Conservation (phyloP, 1,140 invertebrate species). For the Papilio glaucus region DNA sequence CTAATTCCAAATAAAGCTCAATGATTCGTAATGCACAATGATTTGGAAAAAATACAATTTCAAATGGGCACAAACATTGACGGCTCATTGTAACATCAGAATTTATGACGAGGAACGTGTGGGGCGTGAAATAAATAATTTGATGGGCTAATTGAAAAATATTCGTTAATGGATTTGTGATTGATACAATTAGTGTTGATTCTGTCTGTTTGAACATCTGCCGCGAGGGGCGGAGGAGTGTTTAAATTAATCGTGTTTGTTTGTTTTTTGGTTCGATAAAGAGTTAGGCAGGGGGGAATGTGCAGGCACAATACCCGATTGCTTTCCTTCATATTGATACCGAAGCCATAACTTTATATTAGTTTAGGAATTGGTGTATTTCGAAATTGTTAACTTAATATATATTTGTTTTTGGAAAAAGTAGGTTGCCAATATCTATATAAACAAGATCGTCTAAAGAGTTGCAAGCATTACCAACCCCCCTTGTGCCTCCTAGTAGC, state of each 20-base stretch:
- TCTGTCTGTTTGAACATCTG: slow-evolving; percentile 59
- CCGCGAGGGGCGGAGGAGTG: slow-evolving; percentile 18
- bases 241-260: slow-evolving; percentile 43
- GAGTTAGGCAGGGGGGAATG: slow-evolving; percentile 18
- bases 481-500: too few relatives aligned
- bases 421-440: too few relatives aligned
- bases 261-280: slow-evolving; percentile 48
- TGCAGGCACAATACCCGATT: slow-evolving; percentile 21
- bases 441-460: too few relatives aligned
- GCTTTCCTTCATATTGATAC: background rate
- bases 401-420: too few relatives aligned
- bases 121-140: slow-evolving; percentile 36
- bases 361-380: too few relatives aligned
- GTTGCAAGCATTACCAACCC: too few relatives aligned
- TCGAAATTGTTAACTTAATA: too few relatives aligned
- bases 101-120: slow-evolving; percentile 17
- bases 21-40: slow-evolving; percentile 22
- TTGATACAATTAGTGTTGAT: slow-evolving; percentile 52
- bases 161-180: slow-evolving; percentile 51
- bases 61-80: slow-evolving; percentile 10
- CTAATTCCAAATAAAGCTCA: background rate
- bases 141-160: slow-evolving; percentile 51
- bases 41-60: slow-evolving; percentile 25
- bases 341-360: background rate
- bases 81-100: background rate